phyloP scores from a whole-genome alignment of 2,888 invertebrate genomes.

The Byasa hedistus region DNA sequence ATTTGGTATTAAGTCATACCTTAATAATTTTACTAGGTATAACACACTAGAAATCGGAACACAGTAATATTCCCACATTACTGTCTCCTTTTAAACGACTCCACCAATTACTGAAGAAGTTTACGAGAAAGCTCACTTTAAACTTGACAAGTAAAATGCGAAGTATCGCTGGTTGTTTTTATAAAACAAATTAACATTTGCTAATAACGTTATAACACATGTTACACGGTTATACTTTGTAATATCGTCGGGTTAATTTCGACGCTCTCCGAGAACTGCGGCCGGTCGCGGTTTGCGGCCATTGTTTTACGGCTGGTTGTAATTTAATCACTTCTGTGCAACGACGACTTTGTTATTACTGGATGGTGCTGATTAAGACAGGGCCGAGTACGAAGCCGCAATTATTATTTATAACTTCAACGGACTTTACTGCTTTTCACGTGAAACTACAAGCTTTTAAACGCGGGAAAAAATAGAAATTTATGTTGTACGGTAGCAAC shows the following conservation, averaged over 20 bases:
- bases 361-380: conserved; percentile 42
- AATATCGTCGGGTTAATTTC: conserved; percentile 31
- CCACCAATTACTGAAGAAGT: too few relatives aligned
- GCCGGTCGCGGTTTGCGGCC: conserved; percentile 45
- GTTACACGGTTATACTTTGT: conserved; percentile 17
- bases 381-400: conserved; percentile 29
- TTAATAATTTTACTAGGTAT: too few relatives aligned
- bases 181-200: neutral
- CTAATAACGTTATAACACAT: conserved; percentile 4
- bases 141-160: too few relatives aligned
- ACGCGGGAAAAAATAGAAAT: neutral
- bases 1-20: too few relatives aligned
- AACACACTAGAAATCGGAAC: too few relatives aligned
- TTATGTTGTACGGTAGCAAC: neutral
- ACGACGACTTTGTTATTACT: conserved; percentile 49
- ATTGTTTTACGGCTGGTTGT: conserved; percentile 52
- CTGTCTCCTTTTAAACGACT: too few relatives aligned
- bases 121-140: too few relatives aligned
- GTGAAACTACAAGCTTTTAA: neutral
- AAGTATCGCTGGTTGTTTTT: too few relatives aligned
- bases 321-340: conserved; percentile 53
- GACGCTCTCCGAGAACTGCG: conserved; percentile 41
- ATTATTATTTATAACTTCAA: conserved; percentile 25
- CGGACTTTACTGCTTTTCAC: conserved; percentile 21
- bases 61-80: too few relatives aligned